Conservation (phyloP, 2,888 invertebrate genomes). For the Neria commutata region DNA sequence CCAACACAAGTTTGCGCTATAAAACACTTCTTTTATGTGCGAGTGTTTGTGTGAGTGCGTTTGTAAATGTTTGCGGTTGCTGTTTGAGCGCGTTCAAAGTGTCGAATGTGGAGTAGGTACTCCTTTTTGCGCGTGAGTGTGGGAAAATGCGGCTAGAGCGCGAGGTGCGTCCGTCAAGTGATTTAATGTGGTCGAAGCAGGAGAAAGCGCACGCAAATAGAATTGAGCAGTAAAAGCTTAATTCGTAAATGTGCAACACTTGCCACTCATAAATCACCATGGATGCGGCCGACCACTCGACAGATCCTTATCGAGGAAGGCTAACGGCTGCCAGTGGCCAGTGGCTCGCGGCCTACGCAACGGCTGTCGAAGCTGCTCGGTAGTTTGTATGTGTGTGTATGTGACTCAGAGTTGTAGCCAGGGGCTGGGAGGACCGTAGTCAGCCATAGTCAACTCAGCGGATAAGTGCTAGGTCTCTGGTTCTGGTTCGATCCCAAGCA, state of each 20-base stretch:
- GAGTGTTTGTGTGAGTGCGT: too few species aligned
- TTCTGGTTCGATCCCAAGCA: background rate
- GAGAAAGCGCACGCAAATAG: constrained; percentile 4
- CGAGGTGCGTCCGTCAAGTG: constrained; percentile 27
- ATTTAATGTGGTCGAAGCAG: constrained; percentile 20
- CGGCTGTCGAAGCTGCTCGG: background rate
- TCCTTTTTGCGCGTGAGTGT: constrained; percentile 12
- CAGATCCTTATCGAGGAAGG: background rate
- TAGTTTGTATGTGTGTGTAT: background rate
- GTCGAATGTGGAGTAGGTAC: background rate
- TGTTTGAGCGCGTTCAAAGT: constrained; percentile 4
- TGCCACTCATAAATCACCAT: constrained; percentile 27
- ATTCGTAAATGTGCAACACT: constrained; percentile 14
- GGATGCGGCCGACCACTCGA: background rate
- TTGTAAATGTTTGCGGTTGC: constrained; percentile 26
- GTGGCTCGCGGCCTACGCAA: background rate
- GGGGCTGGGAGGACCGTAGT: too few species aligned
- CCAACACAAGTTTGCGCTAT: constrained; percentile 22
- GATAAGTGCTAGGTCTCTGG: background rate
- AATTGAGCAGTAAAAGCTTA: background rate
- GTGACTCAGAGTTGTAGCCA: too few species aligned
- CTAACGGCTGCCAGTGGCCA: background rate
- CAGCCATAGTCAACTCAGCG: too few species aligned
- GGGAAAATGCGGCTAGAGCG: constrained; percentile 22
- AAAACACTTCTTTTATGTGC: constrained; percentile 4